Base-by-base conservation (phyloP, 1,140 invertebrate species). In the Pentalonia nigronervosa region DNA sequence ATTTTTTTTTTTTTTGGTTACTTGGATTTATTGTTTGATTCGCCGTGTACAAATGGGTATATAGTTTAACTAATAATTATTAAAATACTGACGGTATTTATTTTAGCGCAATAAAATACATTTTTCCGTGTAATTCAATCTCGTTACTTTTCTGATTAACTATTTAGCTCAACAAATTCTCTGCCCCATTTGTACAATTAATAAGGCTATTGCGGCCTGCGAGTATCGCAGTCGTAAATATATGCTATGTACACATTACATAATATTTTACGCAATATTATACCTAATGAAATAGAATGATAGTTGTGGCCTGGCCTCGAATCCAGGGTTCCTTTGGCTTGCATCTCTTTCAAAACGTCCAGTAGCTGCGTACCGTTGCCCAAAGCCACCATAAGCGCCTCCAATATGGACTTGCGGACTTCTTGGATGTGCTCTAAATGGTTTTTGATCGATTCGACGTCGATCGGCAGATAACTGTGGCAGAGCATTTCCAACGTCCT, bases 321-420 rank as follows among this genome's bases (percentile, higher is more conserved):
- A 94, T 98, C 97, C 56, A 97, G 95, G 23, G 97, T 97, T 94
- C 97, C 97, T 94, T 97, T 96, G 93, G 96, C 96, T 25, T 96
- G 96, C 93, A 97, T 95, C 95, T 97, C 97, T 94, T 96, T 96
- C 88, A 98, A 95, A 95, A 96, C 96, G 89, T 97, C 97, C 83
- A 98, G 95, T 83, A 98, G 95, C 50, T 96, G 96, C 94, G 98
- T 97, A n/a, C 97, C 97, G 94, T 98, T 96, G 94, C 97, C 97
- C 6, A 98, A 95, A 6, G 98, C 97, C 8, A 96, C 96, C 96
- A 98, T 97, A 4, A 98, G 96, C 7, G 97, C 95, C 94, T 98
- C 97, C 21, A 98, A 95, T 95, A 98, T 97, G 88, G 96, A 95
- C 94, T 97, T 97, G 67, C 97, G 95, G 20, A 96, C 94, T 94